Conservation (phyloP, 2,888 invertebrate species). For the Amphipyra tragopoginis region DNA sequence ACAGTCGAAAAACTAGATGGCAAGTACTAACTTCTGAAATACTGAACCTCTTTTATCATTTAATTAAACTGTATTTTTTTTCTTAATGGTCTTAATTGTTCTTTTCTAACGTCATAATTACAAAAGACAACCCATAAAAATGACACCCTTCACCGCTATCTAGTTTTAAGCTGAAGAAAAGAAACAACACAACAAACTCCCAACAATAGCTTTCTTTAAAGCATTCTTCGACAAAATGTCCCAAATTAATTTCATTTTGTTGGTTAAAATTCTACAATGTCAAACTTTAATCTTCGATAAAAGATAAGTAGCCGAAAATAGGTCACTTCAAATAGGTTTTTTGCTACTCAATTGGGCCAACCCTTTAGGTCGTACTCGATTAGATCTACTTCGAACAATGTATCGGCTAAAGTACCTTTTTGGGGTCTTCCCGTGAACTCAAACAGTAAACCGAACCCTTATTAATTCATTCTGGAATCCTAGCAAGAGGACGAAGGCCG, state of each 20-base stretch:
- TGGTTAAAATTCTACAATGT: background rate
- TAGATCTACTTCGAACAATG: constrained; percentile 37
- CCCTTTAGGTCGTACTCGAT: constrained; percentile 34
- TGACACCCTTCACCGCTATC: too few species aligned
- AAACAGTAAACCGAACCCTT: constrained; percentile 43
- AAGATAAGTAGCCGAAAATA: constrained; percentile 9
- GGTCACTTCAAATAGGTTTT: constrained; percentile 16
- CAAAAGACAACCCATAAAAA: too few species aligned
- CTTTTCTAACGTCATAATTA: too few species aligned
- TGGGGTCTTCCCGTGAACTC: constrained; percentile 37
- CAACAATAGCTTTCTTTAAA: too few species aligned
- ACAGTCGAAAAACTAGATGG: too few species aligned
- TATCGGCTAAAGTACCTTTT: constrained; percentile 37
- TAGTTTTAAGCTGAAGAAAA: too few species aligned
- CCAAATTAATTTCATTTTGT: background rate
- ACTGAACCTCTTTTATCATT: too few species aligned
- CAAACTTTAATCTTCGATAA: constrained; percentile 4
- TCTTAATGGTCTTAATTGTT: too few species aligned
- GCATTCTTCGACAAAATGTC: too few species aligned
- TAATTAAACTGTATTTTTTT: too few species aligned
- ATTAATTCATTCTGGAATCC: constrained; percentile 44
- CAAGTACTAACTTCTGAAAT: too few species aligned
- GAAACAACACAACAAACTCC: too few species aligned
- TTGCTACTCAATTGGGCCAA: constrained; percentile 24
- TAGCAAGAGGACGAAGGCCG: constrained; percentile 24